These are phyloP conservation scores for Zosterops hypoxanthus DNA, from an alignment of 2,113 vertebrate species.

Conservation along the genomic window DNA sequence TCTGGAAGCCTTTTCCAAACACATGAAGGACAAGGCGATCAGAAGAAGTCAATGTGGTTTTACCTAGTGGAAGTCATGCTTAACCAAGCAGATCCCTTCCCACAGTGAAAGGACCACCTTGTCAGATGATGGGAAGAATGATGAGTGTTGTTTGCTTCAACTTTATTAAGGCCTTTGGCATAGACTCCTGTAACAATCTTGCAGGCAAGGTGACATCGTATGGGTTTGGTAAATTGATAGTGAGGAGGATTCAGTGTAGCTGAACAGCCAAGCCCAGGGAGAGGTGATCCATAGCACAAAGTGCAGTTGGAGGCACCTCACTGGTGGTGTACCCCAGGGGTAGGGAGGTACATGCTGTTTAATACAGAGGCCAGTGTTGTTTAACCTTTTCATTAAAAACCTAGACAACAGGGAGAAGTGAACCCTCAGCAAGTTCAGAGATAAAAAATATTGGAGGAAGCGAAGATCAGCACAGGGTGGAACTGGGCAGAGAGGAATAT, in stretches of 20 bases:
- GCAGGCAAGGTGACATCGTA: background rate
- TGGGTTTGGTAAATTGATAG: background rate
- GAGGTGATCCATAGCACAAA: background rate
- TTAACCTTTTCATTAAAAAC: background rate
- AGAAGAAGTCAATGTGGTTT: background rate
- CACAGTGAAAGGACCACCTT: background rate
- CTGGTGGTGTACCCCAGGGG: no score
- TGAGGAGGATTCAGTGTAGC: background rate
- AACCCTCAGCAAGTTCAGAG: background rate
- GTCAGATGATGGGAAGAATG: background rate
- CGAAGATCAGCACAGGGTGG: accelerated
- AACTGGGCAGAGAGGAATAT: background rate
- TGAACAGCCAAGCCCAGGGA: background rate
- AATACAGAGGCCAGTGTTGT: background rate
- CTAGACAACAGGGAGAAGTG: background rate
- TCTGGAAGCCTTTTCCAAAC: background rate
- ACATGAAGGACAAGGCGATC: background rate
- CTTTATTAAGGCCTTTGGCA: background rate
- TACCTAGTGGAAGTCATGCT: background rate
- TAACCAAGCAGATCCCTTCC: background rate
- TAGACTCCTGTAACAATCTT: background rate
- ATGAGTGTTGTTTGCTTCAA: background rate
- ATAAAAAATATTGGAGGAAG: background rate
- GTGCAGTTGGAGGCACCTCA: background rate
- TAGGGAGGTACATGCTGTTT: no score